Base-by-base conservation (phyloP, 37 sponge, comb jelly and placozoan species). In the Oopsacas minuta region DNA sequence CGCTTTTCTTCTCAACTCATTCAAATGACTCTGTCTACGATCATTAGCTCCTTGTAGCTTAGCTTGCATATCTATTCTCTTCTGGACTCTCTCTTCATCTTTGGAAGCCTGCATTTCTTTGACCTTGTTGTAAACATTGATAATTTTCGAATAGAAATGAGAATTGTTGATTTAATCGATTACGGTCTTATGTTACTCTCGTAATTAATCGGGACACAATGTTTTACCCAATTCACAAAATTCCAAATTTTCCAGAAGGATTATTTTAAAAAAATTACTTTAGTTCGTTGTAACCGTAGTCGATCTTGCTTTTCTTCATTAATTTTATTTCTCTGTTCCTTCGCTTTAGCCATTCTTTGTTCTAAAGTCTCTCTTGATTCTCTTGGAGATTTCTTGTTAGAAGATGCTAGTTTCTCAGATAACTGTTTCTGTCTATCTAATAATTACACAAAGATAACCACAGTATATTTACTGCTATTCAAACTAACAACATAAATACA, bases 1-100 rank as follows among this genome's bases (percentile, higher is more conserved):
- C 36, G 95, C 95, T 86, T 92, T 95, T 1, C 90, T 52, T 22
- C 87, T 46, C 34, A 85, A 86, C 84, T 92, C 95, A 51, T 91
- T 90, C 36, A 95, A 32, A 52, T 86, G 88, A 38, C 85, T 82
- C 37, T 86, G 88, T 52, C 95, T 81, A 22, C 86, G 87, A 36
- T 82, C 84, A 83, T 95, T 89, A 20, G 95, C 95, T 52, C 87
- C 46, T 46, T 88, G 85, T n/a, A 91, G 87, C 53, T 86, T 89
- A 35, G 81, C 90, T 36, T 89, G 90, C 90, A 92, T 87, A 0
- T 52, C 85, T 46, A 88, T 86, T 39, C 85, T 86, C 81, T 83
- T 38, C 39, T 88, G 89, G 15, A 52, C 75, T 52, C 75, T 25
- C 30, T 61, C 75, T 12, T 61, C 75, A 34, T 61, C 75, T 12